These are phyloP conservation scores for Orius laevigatus DNA, from an alignment of 1,140 invertebrate species.

Conservation along the genomic window DNA sequence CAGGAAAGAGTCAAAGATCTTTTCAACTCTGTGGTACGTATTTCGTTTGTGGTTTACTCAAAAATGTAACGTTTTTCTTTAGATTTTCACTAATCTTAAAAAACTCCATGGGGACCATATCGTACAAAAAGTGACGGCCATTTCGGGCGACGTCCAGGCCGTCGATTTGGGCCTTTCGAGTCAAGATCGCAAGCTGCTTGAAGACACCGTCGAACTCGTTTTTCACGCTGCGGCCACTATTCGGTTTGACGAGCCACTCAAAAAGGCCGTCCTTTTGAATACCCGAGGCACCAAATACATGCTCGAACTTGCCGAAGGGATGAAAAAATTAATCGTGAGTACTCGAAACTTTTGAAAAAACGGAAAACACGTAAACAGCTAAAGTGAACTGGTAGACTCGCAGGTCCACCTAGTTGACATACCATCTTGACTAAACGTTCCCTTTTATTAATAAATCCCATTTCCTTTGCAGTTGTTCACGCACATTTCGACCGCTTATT, in stretches of 20 bases:
- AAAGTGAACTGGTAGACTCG: no score
- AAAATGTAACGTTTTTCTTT: no score
- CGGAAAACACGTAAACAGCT: no score
- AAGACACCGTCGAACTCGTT: conserved; percentile 49
- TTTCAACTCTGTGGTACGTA: conserved; percentile 38
- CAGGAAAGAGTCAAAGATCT: conserved; percentile 42
- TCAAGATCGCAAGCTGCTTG: conserved; percentile 49
- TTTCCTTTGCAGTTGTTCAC: conserved; percentile 29
- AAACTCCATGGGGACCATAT: conserved; percentile 51
- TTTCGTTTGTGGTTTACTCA: no score
- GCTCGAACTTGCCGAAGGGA: conserved; percentile 42
- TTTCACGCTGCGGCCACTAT: conserved; percentile 91
- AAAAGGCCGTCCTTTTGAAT: conserved; percentile 45
- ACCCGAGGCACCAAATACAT: conserved; percentile 46
- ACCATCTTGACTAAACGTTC: no score
- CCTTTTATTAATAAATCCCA: no score
- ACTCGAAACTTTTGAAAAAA: no score
- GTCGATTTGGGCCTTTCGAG: conserved; percentile 71
- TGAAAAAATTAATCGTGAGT: conserved; percentile 46
- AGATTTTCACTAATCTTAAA: conserved; percentile 69
- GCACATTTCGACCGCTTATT: conserved; percentile 46
- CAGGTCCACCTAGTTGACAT: no score
- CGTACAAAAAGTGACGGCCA: conserved; percentile 60
- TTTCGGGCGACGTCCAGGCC: conserved; percentile 81
- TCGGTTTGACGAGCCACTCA: conserved; percentile 74